A percentile compares a stretch with the other conserved stretches of the same genome.
Evolutionary conservation across 2,888 invertebrate species (phyloP).

Genomic region (Hololepta plana): DNA sequence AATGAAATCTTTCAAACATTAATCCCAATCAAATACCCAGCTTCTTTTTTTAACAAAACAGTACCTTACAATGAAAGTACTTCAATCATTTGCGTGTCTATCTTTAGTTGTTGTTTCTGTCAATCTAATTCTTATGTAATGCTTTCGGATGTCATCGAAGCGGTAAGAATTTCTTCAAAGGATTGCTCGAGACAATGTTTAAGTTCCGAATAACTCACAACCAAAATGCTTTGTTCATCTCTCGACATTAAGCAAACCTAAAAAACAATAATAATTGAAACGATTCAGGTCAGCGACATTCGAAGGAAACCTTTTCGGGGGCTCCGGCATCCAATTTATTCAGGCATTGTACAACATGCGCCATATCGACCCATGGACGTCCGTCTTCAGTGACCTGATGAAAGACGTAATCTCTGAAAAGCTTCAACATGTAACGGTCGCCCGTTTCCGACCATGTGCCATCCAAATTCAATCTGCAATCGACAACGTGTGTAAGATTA

Average conservation of each 20-base stretch:
- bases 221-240: conserved; percentile 90
- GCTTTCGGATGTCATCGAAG: conserved; percentile 25
- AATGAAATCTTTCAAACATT: too few species aligned
- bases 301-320: conserved; percentile 40
- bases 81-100: conserved; percentile 4
- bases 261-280: conserved; percentile 10
- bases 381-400: conserved; percentile 89
- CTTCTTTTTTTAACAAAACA: too few species aligned
- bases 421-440: conserved; percentile 92
- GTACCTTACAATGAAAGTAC: too few species aligned
- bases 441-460: conserved; percentile 95
- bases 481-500: background rate
- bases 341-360: conserved; percentile 83
- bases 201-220: conserved; percentile 88
- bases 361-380: conserved; percentile 90
- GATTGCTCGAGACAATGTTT: conserved; percentile 89
- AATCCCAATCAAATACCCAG: conserved; percentile 13
- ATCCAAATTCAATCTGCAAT: conserved; percentile 68
- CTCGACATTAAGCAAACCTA: conserved; percentile 89
- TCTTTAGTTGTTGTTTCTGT: conserved; percentile 4
- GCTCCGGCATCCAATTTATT: conserved; percentile 82
- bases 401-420: conserved; percentile 94
- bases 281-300: background rate
- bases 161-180: conserved; percentile 62
- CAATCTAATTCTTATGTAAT: conserved; percentile 12